phyloP scores from a whole-genome alignment of 2,797 vertebrate genomes.

The Crenuchus spilurus region DNA sequence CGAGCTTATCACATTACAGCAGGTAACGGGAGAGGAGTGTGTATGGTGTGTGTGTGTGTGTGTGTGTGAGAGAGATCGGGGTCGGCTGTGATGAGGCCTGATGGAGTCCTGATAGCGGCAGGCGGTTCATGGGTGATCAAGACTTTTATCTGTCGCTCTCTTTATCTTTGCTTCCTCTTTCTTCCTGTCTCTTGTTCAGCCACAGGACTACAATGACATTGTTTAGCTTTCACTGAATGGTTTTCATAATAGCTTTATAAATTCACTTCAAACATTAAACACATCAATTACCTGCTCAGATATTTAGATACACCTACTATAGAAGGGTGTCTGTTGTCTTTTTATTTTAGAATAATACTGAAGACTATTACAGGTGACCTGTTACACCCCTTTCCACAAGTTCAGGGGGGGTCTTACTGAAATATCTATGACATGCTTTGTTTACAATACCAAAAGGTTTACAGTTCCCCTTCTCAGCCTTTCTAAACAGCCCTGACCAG shows the following conservation, averaged over 20 bases:
- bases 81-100: neutral
- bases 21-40: neutral
- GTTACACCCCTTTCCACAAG: too few species aligned
- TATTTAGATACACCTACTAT: too few species aligned
- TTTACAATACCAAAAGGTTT: too few species aligned
- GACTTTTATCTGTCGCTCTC: neutral
- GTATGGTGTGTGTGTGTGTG: slow-evolving; percentile 18
- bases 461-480: too few species aligned
- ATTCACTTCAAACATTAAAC: too few species aligned
- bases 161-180: neutral
- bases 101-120: slow-evolving; percentile 5
- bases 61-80: slow-evolving; percentile 18
- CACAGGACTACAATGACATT: neutral
- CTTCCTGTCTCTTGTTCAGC: neutral
- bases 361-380: too few species aligned
- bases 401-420: too few species aligned
- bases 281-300: too few species aligned
- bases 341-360: too few species aligned
- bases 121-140: neutral
- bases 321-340: too few species aligned
- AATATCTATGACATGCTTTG: too few species aligned
- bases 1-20: slow-evolving; percentile 64
- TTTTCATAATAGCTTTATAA: neutral
- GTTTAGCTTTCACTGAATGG: neutral
- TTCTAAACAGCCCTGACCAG: too few species aligned